Base-by-base conservation (phyloP, 2,113 vertebrate genomes). In the Hepsetus odoe region DNA sequence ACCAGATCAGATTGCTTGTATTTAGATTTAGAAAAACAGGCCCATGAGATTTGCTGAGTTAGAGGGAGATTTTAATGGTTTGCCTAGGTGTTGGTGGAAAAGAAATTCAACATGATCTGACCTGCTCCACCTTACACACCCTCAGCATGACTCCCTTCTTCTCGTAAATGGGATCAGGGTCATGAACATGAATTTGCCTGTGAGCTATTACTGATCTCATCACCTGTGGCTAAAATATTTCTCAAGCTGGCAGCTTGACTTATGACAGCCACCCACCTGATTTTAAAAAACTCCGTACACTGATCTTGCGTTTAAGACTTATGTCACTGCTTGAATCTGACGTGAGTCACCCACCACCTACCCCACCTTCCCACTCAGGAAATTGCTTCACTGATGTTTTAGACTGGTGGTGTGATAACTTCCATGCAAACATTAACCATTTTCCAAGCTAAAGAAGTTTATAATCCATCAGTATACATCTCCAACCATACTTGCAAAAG, bases 91-190 rank as follows among this genome's bases (percentile, higher is more conserved):
- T 0, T n/a, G 14, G 64, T 59, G n/a, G n/a, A 16, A 72, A 79
- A 53, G 51, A 18, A 22, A 59, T 22, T 14, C 40, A 49, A 40
- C 75, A 46, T 80, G 83, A 81, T 58, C 74, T 74, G 67, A 71
- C 58, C 67, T 75, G 28, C 71, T 32, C 20, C 33, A 61, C 42
- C 16, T 55, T 26, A 35, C 56, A 58, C 20, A 74, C 72, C 26
- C 26, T 28, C 42, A 55, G 12, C 56, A 44, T 44, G 33, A 55
- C 33, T 38, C 35, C 66, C 38, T 72, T n/a, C 40, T 55, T 38
- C 35, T 46, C 38, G 65, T 30, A 55, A 40, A 40, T 58, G 76
- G 16, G 76, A 59, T 16, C n/a, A 12, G 65, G 42, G 69, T 72
- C 44, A 79, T 44, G 55, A 2, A 49, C n/a, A n/a, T n/a, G 3